A percentile compares a stretch with the other conserved stretches of the same genome.
These are phyloP conservation scores for Entomyzon cyanotis DNA, from an alignment of 2,113 vertebrate species.

Conservation along the genomic window DNA sequence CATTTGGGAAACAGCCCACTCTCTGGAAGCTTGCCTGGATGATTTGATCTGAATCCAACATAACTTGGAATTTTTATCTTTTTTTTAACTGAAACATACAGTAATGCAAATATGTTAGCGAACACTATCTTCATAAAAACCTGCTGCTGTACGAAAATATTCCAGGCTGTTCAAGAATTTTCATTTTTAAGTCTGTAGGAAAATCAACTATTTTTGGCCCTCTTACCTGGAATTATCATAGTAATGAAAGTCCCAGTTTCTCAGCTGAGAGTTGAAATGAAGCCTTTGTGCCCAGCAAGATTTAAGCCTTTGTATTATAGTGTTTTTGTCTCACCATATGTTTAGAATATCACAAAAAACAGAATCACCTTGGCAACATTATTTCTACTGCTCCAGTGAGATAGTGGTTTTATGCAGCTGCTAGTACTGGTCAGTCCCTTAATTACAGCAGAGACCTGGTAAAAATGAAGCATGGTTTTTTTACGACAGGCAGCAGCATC, in stretches of 20 bases:
- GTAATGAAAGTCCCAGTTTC: conserved; percentile 10
- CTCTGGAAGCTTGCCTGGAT: conserved; percentile 32
- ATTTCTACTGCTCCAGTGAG: conserved; percentile 32
- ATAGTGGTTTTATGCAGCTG: conserved; percentile 28
- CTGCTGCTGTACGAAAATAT: conserved; percentile 11
- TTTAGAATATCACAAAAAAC: background rate
- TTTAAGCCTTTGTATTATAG: background rate
- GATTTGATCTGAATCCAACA: conserved; percentile 32
- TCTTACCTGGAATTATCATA: conserved; percentile 18
- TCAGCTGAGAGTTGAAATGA: background rate
- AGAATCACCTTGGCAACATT: conserved; percentile 24
- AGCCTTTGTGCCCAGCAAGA: background rate
- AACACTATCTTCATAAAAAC: conserved; percentile 22
- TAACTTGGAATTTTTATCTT: background rate
- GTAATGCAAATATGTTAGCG: conserved; percentile 14
- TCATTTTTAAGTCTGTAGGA: background rate
- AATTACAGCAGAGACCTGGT: background rate
- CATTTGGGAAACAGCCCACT: conserved; percentile 4
- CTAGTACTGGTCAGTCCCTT: conserved; percentile 6
- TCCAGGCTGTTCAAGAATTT: background rate
- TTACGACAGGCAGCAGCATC: background rate
- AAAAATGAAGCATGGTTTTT: background rate
- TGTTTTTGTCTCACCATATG: background rate
- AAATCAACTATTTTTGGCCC: background rate
- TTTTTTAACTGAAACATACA: background rate